phyloP scores from a whole-genome alignment of 2,113 vertebrate species.

The Onychorhynchus coronatus region DNA sequence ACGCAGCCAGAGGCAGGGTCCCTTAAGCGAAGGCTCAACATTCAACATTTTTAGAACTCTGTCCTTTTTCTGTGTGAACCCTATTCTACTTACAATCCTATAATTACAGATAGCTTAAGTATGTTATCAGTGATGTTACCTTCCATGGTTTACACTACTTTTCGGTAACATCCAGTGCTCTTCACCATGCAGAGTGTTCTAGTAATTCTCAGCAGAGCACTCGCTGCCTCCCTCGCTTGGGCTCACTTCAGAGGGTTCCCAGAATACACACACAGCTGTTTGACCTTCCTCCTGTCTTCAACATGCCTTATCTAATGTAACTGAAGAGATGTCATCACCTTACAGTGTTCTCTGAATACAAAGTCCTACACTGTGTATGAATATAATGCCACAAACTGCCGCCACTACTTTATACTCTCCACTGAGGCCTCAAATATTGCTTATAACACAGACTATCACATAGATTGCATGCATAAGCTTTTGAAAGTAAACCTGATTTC shows the following conservation, averaged over 20 bases:
- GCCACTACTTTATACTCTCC: neutral
- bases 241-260: neutral
- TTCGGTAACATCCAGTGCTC: neutral
- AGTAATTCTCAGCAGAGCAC: neutral
- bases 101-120: neutral
- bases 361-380: neutral
- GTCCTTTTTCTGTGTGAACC: neutral
- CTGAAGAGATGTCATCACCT: neutral
- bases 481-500: neutral
- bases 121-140: neutral
- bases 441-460: neutral
- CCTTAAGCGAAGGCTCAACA: neutral
- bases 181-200: neutral
- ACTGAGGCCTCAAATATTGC: neutral
- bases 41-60: neutral
- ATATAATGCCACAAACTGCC: neutral
- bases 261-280: slow-evolving; percentile 5
- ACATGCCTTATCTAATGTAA: slow-evolving; percentile 10
- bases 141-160: neutral
- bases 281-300: slow-evolving; percentile 32
- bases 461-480: neutral
- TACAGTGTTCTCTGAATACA: neutral
- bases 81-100: neutral
- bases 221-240: neutral
- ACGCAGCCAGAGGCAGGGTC: neutral